phyloP scores from a whole-genome alignment of 2,797 vertebrate genomes.

The Valencia hispanica region DNA sequence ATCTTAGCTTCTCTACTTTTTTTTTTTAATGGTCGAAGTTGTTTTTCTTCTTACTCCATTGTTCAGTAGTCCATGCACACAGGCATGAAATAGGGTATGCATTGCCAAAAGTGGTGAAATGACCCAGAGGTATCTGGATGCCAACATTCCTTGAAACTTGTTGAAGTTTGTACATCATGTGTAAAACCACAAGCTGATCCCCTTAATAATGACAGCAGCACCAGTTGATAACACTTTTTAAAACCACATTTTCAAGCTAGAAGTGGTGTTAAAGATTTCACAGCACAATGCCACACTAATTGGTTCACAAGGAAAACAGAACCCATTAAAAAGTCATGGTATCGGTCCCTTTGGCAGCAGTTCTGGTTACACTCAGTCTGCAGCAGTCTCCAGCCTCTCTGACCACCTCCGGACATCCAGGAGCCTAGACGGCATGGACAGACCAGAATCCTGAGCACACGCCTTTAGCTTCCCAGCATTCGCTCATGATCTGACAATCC shows the following conservation, averaged over 20 bases:
- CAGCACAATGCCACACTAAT: conserved; percentile 58
- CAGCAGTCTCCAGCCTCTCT: conserved; percentile 53
- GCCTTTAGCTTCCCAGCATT: conserved; percentile 69
- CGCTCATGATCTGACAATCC: conserved; percentile 59
- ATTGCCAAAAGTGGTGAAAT: too few species aligned
- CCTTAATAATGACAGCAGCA: conserved; percentile 18
- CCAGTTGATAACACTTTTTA: conserved; percentile 42
- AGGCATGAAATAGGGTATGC: too few species aligned
- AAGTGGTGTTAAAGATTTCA: conserved; percentile 61
- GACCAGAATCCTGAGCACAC: conserved; percentile 54
- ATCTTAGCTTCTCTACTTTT: too few species aligned
- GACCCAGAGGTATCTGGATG: background rate
- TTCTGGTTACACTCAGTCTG: conserved; percentile 81
- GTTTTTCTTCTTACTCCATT: background rate
- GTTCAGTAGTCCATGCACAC: too few species aligned
- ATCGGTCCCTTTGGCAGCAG: conserved; percentile 42
- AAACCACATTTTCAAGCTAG: conserved; percentile 49
- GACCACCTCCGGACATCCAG: conserved; percentile 74
- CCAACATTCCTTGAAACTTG: conserved; percentile 38
- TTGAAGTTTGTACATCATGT: conserved; percentile 41
- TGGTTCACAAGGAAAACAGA: conserved; percentile 69
- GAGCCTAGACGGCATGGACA: conserved; percentile 67
- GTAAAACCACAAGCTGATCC: conserved; percentile 42
- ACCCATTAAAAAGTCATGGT: conserved; percentile 76
- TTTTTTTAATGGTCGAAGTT: too few species aligned